A percentile compares a stretch with the other conserved stretches of the same genome.
Conservation (phyloP, 2,888 invertebrate genomes). For the Acronicta aceris region DNA sequence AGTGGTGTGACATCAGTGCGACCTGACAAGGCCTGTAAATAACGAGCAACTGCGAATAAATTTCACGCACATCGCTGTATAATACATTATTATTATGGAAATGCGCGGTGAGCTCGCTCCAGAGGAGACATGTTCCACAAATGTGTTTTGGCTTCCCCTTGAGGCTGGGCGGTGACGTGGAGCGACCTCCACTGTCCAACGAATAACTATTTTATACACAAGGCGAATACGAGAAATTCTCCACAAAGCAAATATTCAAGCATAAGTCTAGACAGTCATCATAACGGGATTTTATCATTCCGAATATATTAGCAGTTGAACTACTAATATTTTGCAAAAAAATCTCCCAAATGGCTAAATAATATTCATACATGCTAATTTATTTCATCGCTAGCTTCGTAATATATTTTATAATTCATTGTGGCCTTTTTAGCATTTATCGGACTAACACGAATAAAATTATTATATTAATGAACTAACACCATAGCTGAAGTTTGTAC, state of each 20-base stretch:
- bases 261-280: slow-evolving; percentile 5
- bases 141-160: slow-evolving; percentile 64
- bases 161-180: slow-evolving; percentile 56
- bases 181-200: slow-evolving; percentile 50
- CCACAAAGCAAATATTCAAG: slow-evolving; percentile 1
- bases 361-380: slow-evolving; percentile 21
- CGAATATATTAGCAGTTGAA: slow-evolving; percentile 12
- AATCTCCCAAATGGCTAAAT: neutral
- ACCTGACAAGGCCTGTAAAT: slow-evolving; percentile 58
- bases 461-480: neutral
- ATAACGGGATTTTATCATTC: slow-evolving; percentile 4
- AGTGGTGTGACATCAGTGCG: slow-evolving; percentile 43
- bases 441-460: neutral
- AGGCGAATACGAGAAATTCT: slow-evolving; percentile 17
- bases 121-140: slow-evolving; percentile 50
- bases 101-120: slow-evolving; percentile 60
- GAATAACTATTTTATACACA: slow-evolving; percentile 38
- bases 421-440: slow-evolving; percentile 13
- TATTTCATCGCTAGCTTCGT: neutral
- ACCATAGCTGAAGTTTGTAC: neutral
- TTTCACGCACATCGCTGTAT: slow-evolving; percentile 64
- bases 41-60: slow-evolving; percentile 68
- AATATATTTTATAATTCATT: neutral
- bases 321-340: neutral
- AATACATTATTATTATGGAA: slow-evolving; percentile 64